phyloP scores from a whole-genome alignment of 2,797 vertebrate genomes.

The Poecilia gillii region DNA sequence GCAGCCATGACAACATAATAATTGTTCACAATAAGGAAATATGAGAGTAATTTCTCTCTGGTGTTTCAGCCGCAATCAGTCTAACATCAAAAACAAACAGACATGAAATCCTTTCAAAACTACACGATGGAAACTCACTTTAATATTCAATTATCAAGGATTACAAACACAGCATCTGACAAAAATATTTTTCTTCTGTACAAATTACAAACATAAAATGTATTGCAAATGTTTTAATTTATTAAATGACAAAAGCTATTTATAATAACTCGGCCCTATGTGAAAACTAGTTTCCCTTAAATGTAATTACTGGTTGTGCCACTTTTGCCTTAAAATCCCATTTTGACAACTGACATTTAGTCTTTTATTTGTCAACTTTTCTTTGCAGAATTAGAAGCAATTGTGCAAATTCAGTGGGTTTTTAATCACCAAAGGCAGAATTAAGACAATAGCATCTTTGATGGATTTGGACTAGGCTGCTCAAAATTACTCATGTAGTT shows the following conservation, averaged over 20 bases:
- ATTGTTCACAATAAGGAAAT: slow-evolving; percentile 13
- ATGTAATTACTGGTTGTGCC: background rate
- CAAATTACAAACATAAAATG: background rate
- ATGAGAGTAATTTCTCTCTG: background rate
- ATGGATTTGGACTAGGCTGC: background rate
- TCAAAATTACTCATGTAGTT: background rate
- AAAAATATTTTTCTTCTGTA: background rate
- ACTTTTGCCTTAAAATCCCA: background rate
- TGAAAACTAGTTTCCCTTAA: background rate
- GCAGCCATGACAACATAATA: slow-evolving; percentile 51
- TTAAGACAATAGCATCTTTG: background rate
- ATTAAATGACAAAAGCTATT: background rate
- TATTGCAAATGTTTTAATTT: background rate
- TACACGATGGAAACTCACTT: background rate
- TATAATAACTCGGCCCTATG: background rate
- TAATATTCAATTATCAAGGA: slow-evolving; percentile 27
- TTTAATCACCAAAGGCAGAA: background rate
- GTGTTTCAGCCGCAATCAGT: slow-evolving; percentile 3
- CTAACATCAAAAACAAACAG: background rate
- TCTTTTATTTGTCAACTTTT: background rate
- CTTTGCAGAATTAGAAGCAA: background rate
- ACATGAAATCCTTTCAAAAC: background rate
- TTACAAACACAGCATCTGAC: background rate
- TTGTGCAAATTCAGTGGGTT: background rate
- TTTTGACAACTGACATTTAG: background rate